Base-by-base conservation (phyloP, 2,888 invertebrate species). In the Clusia tigrina region DNA sequence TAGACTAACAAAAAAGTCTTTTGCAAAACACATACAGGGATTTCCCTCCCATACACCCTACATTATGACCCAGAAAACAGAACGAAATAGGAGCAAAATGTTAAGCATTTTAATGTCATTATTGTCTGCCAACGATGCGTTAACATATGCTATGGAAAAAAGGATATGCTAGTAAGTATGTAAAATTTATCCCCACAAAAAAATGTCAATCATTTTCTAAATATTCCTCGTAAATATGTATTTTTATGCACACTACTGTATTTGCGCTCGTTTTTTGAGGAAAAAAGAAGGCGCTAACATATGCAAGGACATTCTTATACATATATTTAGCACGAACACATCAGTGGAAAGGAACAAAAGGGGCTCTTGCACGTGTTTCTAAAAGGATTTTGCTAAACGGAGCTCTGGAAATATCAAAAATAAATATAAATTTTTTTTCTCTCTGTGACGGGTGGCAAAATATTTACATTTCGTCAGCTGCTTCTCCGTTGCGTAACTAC, bases 391-490 rank as follows among this genome's bases (percentile, higher is more conserved):
- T n/a, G 32, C 12, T 32, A 32, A 32, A 32, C 12, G 6, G 6
- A 54, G 42, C 2, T n/a, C 10, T 2, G 51, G 6, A 37, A 25
- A 15, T 12, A 60, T n/a, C n/a, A 55, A 61, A 23, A 32, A 15
- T 17, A 55, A 55, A 59, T 20, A 24, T 52, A 68, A 75, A 23
- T 70, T 70, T 73, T 73, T 77, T 76, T 77, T 73, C 76, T 72
- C 68, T 92, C 72, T 72, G 76, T 98, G 83, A 95, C 96, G 66
- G 80, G 81, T 81, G 80, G 78, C 81, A 81, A 81, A 81, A 81
- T 79, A 78, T 80, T 80, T 81, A 74, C 74, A 70, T 68, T 68
- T 67, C 68, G 52, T n/a, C 52, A 53, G 17, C 24, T 2, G 17
- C 1, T 51, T 53, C 15, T 54, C 51, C 58, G 22, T 42, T 67